phyloP scores from a whole-genome alignment of 2,888 invertebrate genomes.

The Incurvaria masculella region DNA sequence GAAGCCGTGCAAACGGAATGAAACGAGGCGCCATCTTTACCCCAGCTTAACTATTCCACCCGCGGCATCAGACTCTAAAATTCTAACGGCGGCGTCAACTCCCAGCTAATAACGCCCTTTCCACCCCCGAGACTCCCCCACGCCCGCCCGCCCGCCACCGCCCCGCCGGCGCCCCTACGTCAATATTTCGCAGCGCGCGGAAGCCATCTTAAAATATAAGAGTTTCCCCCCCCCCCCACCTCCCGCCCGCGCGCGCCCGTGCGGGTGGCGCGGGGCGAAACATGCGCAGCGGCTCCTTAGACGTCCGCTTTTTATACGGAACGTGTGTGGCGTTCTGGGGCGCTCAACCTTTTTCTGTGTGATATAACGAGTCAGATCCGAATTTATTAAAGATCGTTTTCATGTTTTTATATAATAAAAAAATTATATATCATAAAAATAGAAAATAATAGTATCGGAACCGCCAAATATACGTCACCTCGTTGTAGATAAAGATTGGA shows the following conservation, averaged over 20 bases:
- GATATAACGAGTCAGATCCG: no score
- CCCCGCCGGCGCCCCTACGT: slow-evolving; percentile 32
- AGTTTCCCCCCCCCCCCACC: slow-evolving; percentile 22
- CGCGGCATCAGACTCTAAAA: background rate
- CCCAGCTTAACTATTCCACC: no score
- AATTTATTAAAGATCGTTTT: no score
- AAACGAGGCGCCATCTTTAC: no score
- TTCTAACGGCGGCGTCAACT: background rate
- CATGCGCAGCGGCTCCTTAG: slow-evolving; percentile 35
- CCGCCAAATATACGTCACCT: no score
- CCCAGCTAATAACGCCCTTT: background rate
- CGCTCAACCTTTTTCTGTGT: slow-evolving; percentile 32
- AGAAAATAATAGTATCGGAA: no score
- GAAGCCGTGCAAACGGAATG: no score
- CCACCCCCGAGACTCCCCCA: background rate
- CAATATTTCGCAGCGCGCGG: slow-evolving; percentile 44
- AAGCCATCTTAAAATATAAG: slow-evolving; percentile 57
- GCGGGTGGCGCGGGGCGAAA: background rate
- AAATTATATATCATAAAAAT: no score
- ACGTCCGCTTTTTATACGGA: slow-evolving; percentile 39
- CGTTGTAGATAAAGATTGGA: no score
- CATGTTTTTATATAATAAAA: no score
- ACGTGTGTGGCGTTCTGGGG: slow-evolving; percentile 16
- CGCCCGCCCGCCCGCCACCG: no score
- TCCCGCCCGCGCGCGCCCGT: slow-evolving; percentile 16